A percentile compares a stretch with the other conserved stretches of the same genome.
Evolutionary conservation across 2,113 vertebrate species (phyloP).

Genomic region (Pyxicephalus adspersus): DNA sequence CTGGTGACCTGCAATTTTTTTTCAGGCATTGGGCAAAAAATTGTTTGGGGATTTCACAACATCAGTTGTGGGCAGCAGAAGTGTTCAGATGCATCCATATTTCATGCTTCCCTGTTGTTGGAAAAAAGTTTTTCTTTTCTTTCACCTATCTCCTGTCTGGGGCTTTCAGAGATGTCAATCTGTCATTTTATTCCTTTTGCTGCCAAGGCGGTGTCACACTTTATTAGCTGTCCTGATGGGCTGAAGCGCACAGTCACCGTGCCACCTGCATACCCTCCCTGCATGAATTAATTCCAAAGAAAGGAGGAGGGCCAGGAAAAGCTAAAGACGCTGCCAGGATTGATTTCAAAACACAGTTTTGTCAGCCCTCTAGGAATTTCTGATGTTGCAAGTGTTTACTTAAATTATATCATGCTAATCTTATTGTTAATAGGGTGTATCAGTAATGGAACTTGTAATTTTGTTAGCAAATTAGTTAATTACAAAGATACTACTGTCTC

Average conservation of each 20-base stretch:
- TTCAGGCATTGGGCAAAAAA: neutral
- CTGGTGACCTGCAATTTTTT: slow-evolving; percentile 15
- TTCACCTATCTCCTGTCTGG: slow-evolving; percentile 23
- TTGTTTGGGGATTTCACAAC: slow-evolving; percentile 30
- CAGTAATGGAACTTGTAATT: neutral
- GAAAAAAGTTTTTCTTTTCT: slow-evolving; percentile 33
- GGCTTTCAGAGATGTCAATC: slow-evolving; percentile 41
- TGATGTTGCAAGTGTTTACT: neutral
- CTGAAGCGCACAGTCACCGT: slow-evolving; percentile 20
- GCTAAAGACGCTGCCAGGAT: neutral
- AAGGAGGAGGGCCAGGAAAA: neutral
- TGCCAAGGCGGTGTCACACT: slow-evolving; percentile 45
- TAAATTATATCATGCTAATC: neutral
- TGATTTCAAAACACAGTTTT: neutral
- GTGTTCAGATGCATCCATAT: slow-evolving; percentile 33
- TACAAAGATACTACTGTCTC: neutral
- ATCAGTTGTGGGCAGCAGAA: neutral
- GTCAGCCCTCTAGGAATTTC: neutral
- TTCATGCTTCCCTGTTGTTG: slow-evolving; percentile 11
- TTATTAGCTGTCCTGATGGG: slow-evolving; percentile 45
- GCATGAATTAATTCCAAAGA: slow-evolving; percentile 3
- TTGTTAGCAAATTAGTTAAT: neutral
- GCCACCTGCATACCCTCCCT: neutral
- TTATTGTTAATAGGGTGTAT: too few relatives aligned
- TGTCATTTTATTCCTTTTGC: slow-evolving; percentile 41